A percentile compares a stretch with the other conserved stretches of the same genome.
Evolutionary conservation across 2,888 invertebrate species (phyloP).

Genomic region (Arrhopalites spinosus): DNA sequence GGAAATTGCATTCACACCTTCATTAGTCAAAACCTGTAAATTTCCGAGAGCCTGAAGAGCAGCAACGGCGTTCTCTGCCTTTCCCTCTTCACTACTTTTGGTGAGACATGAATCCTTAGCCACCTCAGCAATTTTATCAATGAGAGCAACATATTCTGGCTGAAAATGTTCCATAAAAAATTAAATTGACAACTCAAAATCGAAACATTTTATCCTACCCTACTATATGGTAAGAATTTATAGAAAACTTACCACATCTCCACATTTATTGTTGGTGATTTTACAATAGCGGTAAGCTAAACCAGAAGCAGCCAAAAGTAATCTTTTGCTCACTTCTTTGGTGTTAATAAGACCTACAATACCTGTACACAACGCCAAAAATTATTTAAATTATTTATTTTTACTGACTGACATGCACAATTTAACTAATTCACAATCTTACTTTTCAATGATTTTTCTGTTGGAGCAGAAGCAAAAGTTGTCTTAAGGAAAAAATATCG

Average conservation of each 20-base stretch:
- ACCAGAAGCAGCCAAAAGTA: conserved; percentile 45
- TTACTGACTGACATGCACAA: no score
- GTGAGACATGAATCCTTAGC: conserved; percentile 3
- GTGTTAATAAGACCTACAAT: no score
- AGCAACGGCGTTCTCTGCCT: conserved; percentile 23
- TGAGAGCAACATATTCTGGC: conserved; percentile 33
- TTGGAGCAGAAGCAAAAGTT: conserved; percentile 48
- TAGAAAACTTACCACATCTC: no score
- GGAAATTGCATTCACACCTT: conserved; percentile 34
- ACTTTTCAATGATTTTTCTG: conserved; percentile 41
- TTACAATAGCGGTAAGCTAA: conserved; percentile 48
- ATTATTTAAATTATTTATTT: no score
- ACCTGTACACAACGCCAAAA: no score
- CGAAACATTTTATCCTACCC: no score
- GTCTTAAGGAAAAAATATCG: conserved; percentile 44
- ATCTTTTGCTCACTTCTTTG: conserved; percentile 44
- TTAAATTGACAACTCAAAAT: no score
- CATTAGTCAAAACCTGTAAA: conserved; percentile 39
- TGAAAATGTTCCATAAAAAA: no score
- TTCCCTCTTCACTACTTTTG: conserved; percentile 2
- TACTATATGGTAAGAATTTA: no score
- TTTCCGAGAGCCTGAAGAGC: conserved; percentile 48
- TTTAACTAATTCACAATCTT: background rate
- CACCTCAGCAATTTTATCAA: conserved; percentile 41
- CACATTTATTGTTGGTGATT: conserved; percentile 32